A percentile compares a stretch with the other conserved stretches of the same genome.
These are phyloP conservation scores for Syrista parreyssii DNA, from an alignment of 2,888 invertebrate genomes.

Conservation along the genomic window DNA sequence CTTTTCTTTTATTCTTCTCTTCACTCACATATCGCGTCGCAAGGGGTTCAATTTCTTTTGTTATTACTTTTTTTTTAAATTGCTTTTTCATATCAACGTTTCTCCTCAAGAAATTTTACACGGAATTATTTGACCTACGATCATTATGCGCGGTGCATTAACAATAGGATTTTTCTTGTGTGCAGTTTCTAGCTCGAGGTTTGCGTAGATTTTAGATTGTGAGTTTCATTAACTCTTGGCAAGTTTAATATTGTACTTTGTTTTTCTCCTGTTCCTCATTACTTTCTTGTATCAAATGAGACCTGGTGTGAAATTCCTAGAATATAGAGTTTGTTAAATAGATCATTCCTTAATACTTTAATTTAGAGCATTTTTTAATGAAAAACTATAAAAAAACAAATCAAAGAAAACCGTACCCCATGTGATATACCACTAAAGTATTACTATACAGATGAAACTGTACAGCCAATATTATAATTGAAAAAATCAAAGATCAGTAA, in stretches of 20 bases:
- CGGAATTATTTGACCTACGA: background rate
- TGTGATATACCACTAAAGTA: background rate
- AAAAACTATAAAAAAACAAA: background rate
- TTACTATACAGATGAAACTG: background rate
- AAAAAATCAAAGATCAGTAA: background rate
- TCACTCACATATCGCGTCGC: background rate
- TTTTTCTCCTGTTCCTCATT: background rate
- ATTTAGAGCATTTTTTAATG: background rate
- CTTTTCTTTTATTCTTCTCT: constrained; percentile 19
- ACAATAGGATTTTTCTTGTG: background rate
- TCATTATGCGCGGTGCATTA: background rate
- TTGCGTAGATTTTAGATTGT: background rate
- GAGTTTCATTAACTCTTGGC: background rate
- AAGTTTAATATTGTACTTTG: background rate
- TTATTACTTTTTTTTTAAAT: background rate
- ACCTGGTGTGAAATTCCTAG: background rate
- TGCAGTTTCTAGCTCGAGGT: background rate
- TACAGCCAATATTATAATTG: background rate
- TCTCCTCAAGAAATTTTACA: background rate
- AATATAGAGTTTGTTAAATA: background rate
- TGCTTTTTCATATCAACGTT: background rate
- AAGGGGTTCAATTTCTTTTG: background rate
- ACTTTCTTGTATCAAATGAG: background rate
- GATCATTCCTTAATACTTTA: background rate
- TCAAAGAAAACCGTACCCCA: background rate